These are phyloP conservation scores for Lydus trimaculatus DNA, from an alignment of 2,888 invertebrate species.

Conservation along the genomic window DNA sequence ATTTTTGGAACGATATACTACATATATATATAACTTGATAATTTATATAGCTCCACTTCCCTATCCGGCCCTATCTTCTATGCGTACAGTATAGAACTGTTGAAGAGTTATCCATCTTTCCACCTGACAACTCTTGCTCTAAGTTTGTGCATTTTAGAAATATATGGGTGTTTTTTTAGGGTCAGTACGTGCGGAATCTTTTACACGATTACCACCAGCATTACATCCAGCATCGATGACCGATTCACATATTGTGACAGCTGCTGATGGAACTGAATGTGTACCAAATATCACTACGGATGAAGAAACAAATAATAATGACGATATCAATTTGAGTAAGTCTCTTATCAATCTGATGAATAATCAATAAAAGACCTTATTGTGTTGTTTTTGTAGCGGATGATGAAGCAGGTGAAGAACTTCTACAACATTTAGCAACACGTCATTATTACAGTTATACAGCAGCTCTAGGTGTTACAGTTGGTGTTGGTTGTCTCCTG, in stretches of 20 bases:
- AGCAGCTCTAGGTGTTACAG: slow-evolving; percentile 79
- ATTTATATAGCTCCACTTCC: slow-evolving; percentile 7
- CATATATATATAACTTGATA: background rate
- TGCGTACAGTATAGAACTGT: slow-evolving; percentile 16
- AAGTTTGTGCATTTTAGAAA: slow-evolving; percentile 21
- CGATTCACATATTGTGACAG: slow-evolving; percentile 49
- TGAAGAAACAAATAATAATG: slow-evolving; percentile 48
- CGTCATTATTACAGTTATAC: slow-evolving; percentile 73
- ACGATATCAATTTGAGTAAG: slow-evolving; percentile 44
- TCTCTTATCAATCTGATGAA: slow-evolving; percentile 7
- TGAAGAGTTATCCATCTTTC: slow-evolving; percentile 28
- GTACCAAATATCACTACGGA: slow-evolving; percentile 53
- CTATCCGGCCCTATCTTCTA: background rate
- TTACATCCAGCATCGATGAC: slow-evolving; percentile 58
- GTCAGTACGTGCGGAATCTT: slow-evolving; percentile 62
- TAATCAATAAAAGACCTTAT: background rate
- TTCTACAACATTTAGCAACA: slow-evolving; percentile 64
- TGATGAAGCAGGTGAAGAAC: slow-evolving; percentile 63
- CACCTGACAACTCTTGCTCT: slow-evolving; percentile 29
- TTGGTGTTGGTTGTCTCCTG: slow-evolving; percentile 76
- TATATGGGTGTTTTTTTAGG: slow-evolving; percentile 49
- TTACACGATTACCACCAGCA: slow-evolving; percentile 60
- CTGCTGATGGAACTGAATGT: slow-evolving; percentile 53
- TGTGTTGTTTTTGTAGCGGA: slow-evolving; percentile 37
- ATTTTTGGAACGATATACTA: background rate